phyloP scores from a whole-genome alignment of 2,888 invertebrate species.

The Apotomis turbidana region DNA sequence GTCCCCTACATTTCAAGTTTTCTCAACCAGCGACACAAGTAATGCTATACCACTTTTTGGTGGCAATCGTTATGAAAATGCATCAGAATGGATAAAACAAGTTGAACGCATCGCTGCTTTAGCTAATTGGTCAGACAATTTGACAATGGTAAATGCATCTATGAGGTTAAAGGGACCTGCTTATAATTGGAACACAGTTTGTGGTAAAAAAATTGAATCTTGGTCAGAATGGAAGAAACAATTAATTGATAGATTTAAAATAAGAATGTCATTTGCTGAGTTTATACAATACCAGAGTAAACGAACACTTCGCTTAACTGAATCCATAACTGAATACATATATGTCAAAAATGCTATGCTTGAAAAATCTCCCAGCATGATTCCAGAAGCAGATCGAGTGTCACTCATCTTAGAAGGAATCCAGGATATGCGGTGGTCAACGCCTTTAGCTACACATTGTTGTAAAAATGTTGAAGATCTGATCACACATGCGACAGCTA shows the following conservation, averaged over 20 bases:
- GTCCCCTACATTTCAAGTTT: constrained; percentile 4
- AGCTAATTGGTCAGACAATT: too few relatives aligned
- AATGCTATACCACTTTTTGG: constrained; percentile 8
- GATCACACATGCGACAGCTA: neutral
- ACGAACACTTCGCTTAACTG: neutral
- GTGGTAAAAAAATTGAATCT: neutral
- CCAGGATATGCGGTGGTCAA: neutral
- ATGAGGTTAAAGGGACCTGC: too few relatives aligned
- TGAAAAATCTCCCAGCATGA: constrained; percentile 5
- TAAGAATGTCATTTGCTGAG: too few relatives aligned
- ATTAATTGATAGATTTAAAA: too few relatives aligned
- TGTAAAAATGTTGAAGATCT: constrained; percentile 5
- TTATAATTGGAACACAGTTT: neutral
- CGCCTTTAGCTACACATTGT: constrained; percentile 7
- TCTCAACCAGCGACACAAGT: constrained; percentile 17
- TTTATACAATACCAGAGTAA: too few relatives aligned
- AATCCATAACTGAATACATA: constrained; percentile 2
- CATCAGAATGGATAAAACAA: constrained; percentile 1
- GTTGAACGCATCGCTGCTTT: neutral
- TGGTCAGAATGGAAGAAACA: too few relatives aligned
- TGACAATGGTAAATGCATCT: too few relatives aligned
- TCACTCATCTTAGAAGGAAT: constrained; percentile 18
- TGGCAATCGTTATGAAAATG: neutral
- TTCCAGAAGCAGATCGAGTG: constrained; percentile 16
- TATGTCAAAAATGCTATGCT: constrained; percentile 26